A percentile compares a stretch with the other conserved stretches of the same genome.
phyloP scores from a whole-genome alignment of 2,888 invertebrate species.

The Callyntrura guangdongensis region DNA sequence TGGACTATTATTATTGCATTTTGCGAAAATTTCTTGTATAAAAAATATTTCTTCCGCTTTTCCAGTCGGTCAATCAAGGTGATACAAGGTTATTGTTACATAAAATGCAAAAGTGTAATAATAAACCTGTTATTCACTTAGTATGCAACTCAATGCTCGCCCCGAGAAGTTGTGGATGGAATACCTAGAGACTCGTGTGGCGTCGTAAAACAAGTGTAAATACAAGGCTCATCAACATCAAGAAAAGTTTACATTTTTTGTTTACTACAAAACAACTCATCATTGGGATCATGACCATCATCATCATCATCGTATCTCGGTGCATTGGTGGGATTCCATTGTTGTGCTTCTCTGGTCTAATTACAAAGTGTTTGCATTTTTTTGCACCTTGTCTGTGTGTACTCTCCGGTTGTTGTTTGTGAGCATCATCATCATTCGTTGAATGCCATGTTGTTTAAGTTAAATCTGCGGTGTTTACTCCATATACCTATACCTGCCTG shows the following conservation, averaged over 20 bases:
- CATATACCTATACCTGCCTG: neutral
- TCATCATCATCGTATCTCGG: neutral
- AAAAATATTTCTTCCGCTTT: conserved; percentile 75
- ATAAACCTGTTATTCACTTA: conserved; percentile 78
- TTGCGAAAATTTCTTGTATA: conserved; percentile 30
- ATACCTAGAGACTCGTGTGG: conserved; percentile 38
- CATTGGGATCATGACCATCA: conserved; percentile 25
- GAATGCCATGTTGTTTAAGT: neutral
- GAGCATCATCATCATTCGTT: conserved; percentile 16
- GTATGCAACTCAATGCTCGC: conserved; percentile 69
- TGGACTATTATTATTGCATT: conserved; percentile 1
- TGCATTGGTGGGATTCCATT: conserved; percentile 57
- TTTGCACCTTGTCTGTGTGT: conserved; percentile 7
- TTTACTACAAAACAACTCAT: conserved; percentile 64
- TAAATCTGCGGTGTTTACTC: neutral
- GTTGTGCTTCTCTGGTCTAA: conserved; percentile 55
- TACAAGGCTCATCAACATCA: neutral
- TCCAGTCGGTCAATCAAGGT: conserved; percentile 77
- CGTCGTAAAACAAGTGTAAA: neutral
- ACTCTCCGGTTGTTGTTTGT: neutral
- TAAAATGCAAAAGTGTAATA: conserved; percentile 75
- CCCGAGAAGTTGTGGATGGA: conserved; percentile 17
- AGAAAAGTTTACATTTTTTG: conserved; percentile 29
- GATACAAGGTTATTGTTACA: conserved; percentile 78
- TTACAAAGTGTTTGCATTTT: conserved; percentile 66